These are phyloP conservation scores for Crenuchus spilurus DNA, from an alignment of 2,797 vertebrate genomes.

Conservation along the genomic window DNA sequence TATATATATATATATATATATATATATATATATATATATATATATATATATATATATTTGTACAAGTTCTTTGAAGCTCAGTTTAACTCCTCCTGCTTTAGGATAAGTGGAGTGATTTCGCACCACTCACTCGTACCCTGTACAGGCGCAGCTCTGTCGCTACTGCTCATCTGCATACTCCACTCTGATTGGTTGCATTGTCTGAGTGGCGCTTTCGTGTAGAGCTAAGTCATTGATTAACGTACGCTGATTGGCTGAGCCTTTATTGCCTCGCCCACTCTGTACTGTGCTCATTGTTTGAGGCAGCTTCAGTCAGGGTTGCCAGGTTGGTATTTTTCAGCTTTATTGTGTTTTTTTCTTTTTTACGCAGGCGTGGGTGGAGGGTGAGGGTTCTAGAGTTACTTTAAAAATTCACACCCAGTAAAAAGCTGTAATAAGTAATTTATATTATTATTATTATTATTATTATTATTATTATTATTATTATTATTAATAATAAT, in stretches of 20 bases:
- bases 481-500: no score
- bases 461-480: no score
- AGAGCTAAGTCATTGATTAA: neutral
- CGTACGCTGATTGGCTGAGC: constrained; percentile 32
- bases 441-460: no score
- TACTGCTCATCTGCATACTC: constrained; percentile 1
- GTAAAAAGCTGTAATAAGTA: no score
- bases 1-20: no score
- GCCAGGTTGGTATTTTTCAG: no score
- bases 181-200: constrained; percentile 29
- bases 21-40: no score
- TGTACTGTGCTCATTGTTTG: neutral
- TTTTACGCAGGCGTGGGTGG: no score
- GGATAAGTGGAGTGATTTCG: constrained; percentile 49
- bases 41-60: no score
- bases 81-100: constrained; percentile 15
- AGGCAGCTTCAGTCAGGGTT: constrained; percentile 29
- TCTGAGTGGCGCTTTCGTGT: neutral
- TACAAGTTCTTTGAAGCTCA: neutral
- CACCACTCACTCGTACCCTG: constrained; percentile 18
- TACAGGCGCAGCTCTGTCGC: constrained; percentile 18
- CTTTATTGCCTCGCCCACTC: neutral
- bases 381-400: no score
- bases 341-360: no score
- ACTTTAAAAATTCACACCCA: no score